Evolutionary conservation across 2,797 vertebrate species (phyloP), one percentile per base, ranked within the genome.

Genomic region (Anabas testudineus): DNA sequence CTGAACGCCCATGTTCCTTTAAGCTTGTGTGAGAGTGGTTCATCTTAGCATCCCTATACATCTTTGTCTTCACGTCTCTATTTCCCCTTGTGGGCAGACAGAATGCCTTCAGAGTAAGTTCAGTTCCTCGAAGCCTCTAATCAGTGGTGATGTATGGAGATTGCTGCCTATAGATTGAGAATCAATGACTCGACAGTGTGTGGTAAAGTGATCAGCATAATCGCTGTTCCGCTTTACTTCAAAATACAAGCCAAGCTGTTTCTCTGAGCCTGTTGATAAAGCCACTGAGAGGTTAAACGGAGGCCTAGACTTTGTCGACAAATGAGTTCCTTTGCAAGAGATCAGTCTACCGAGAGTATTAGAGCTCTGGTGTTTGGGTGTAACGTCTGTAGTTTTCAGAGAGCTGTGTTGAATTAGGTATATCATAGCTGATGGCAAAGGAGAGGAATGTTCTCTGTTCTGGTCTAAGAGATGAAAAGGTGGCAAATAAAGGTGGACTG

Each of bases 171-270:
- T 84, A 81, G 87, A 86, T 71, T 72, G 62, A 74, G 79, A 88
- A 93, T 92, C 91, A 89, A 91, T 90, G 89, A 86, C 58, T 90
- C 67, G 61, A 89, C 88, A 81, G 82, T 54, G 86, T 88, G 89
- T 87, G 87, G 75, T 75, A 70, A 84, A 87, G 87, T 83, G 82
- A 87, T 91, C 85, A 80, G 77, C 78, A 78, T 87, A 87, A 89
- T 84, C 71, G 64, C 77, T 73, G 80, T 84, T 88, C 75, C 36
- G 66, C 83, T 84, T 82, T 80, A 74, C 76, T 81, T 86, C 52
- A 85, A 90, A 87, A 82, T 80, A 83, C 81, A 84, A 86, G 83
- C 75, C 75, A 88, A 90, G 80, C 87, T 71, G 57, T 88, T 90
- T 90, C 69, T 82, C 63, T 63, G 67, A 73, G 74, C 67, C 61